Percentiles rank a stretch among this genome's conserved stretches.
These are phyloP conservation scores for Nannoperca obscura DNA, from an alignment of 2,797 vertebrate species.

Conservation along the genomic window DNA sequence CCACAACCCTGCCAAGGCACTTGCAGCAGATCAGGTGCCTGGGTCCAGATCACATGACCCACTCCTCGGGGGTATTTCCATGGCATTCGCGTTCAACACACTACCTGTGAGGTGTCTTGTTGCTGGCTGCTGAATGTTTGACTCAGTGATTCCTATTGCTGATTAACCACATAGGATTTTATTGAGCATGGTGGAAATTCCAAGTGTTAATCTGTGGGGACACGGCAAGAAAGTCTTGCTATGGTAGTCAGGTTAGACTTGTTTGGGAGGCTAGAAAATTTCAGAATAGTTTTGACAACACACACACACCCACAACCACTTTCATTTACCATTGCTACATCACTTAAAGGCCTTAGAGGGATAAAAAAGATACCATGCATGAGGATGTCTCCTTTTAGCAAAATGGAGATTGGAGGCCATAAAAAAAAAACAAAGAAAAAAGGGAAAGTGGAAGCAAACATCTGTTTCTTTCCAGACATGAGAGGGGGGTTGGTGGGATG, in stretches of 20 bases:
- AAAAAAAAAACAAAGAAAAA: slow-evolving; percentile 17
- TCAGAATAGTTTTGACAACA: slow-evolving; percentile 36
- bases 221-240: background rate
- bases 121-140: slow-evolving; percentile 59
- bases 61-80: slow-evolving; percentile 48
- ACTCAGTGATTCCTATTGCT: slow-evolving; percentile 69
- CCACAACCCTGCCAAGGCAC: slow-evolving; percentile 15
- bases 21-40: slow-evolving; percentile 49
- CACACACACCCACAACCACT: slow-evolving; percentile 5
- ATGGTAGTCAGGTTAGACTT: slow-evolving; percentile 46
- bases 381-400: slow-evolving; percentile 7
- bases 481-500: slow-evolving; percentile 21
- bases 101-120: slow-evolving; percentile 67
- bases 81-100: slow-evolving; percentile 38
- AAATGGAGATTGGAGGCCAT: slow-evolving; percentile 14
- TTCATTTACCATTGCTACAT: slow-evolving; percentile 42
- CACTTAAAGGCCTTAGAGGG: slow-evolving; percentile 5
- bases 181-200: slow-evolving; percentile 51
- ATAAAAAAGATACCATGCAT: slow-evolving; percentile 7
- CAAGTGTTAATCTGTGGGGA: slow-evolving; percentile 29
- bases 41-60: slow-evolving; percentile 61
- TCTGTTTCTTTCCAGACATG: slow-evolving; percentile 33
- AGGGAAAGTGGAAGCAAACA: slow-evolving; percentile 27
- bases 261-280: slow-evolving; percentile 20
- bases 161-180: slow-evolving; percentile 69